phyloP scores from a whole-genome alignment of 2,888 invertebrate species.

The Apamea epomidion region DNA sequence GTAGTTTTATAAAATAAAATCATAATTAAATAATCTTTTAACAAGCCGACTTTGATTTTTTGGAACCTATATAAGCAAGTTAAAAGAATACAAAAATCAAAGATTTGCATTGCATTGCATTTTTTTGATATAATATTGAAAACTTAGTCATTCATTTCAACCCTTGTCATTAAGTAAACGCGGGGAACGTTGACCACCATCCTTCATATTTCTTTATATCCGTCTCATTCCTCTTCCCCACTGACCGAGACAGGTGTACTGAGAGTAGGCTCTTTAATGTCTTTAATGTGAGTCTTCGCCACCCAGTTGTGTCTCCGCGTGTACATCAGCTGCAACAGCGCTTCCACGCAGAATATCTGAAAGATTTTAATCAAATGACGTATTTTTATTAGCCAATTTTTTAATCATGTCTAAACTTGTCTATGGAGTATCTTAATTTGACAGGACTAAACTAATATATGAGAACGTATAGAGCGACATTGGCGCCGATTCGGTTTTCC shows the following conservation, averaged over 20 bases:
- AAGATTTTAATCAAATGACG: neutral
- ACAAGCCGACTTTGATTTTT: neutral
- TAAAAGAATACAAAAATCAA: neutral
- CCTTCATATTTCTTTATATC: neutral
- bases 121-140: neutral
- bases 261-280: slow-evolving; percentile 15
- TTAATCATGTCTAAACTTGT: no score
- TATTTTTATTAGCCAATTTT: no score
- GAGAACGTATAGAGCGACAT: no score
- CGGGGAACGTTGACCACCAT: no score
- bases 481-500: no score
- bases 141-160: neutral
- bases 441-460: no score
- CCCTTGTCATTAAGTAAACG: neutral
- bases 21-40: no score
- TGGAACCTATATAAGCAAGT: neutral
- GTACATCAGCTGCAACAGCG: slow-evolving; percentile 76
- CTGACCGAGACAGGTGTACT: slow-evolving; percentile 3
- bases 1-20: no score
- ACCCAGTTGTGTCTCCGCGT: slow-evolving; percentile 76
- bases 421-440: no score
- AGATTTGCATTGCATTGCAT: neutral
- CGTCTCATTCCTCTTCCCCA: slow-evolving; percentile 3
- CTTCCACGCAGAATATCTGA: slow-evolving; percentile 78
- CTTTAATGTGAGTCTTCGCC: slow-evolving; percentile 7